A percentile compares a stretch with the other conserved stretches of the same genome.
Evolutionary conservation across 1,140 invertebrate species (phyloP).

Genomic region (Drosophila tsacasi): DNA sequence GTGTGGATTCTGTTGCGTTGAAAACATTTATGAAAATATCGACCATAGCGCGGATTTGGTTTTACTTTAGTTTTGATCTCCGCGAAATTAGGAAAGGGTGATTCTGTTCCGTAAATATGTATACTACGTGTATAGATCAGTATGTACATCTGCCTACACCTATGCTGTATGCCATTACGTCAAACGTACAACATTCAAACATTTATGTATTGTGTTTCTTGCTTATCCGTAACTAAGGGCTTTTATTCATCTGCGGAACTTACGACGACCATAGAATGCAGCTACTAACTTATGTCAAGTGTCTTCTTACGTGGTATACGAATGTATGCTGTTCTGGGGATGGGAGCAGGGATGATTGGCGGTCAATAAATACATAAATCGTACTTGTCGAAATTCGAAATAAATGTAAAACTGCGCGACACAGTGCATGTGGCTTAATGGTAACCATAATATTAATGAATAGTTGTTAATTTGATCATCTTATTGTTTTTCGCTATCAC

Average conservation of each 20-base stretch:
- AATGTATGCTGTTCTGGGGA: conserved; percentile 63
- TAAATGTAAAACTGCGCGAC: conserved; percentile 36
- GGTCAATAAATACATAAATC: conserved; percentile 56
- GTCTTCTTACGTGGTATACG: conserved; percentile 74
- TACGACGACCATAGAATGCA: conserved; percentile 49
- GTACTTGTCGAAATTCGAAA: conserved; percentile 59
- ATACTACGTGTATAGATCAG: conserved; percentile 18
- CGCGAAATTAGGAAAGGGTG: conserved; percentile 10
- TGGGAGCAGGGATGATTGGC: conserved; percentile 17
- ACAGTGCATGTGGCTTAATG: conserved; percentile 21
- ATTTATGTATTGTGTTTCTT: conserved; percentile 31
- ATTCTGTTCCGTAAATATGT: conserved; percentile 7
- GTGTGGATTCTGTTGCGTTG: conserved; percentile 34
- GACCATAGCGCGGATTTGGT: conserved; percentile 29
- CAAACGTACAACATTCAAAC: conserved; percentile 77
- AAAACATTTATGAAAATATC: conserved; percentile 73
- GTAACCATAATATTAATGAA: conserved; percentile 41
- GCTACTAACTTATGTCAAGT: conserved; percentile 66
- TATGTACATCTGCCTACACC: conserved; percentile 45
- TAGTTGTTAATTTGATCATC: conserved; percentile 70
- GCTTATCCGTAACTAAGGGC: conserved; percentile 31
- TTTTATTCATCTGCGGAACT: conserved; percentile 48
- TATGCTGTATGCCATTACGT: conserved; percentile 58
- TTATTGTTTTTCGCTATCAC: conserved; percentile 80
- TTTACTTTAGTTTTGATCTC: conserved; percentile 38